Evolutionary conservation across 1,140 invertebrate genomes (phyloP), one percentile per base, ranked within the genome.

Genomic region (Heliothis virescens): DNA sequence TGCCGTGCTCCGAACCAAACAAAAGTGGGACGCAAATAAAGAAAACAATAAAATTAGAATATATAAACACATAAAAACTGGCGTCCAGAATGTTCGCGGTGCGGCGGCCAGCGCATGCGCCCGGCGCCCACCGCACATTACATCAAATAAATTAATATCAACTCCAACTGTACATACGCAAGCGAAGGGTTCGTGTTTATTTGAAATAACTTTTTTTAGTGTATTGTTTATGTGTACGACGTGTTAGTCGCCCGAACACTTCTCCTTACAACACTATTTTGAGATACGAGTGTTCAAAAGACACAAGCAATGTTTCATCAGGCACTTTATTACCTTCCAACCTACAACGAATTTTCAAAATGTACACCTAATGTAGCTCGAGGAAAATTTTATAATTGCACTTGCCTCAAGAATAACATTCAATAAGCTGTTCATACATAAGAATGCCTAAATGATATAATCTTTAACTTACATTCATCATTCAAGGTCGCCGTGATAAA

Each of bases 1-100:
- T 94, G 92, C 90, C 88, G 90, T 85, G 88, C 89, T 87, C 86
- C 84, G 93, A 89, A 91, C 93, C 90, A 88, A 93, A 94, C 92
- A 93, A 94, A 94, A 94, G 93, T 94, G 93, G 92, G 90, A 92
- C 93, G 93, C 92, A 92, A 94, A 94, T 93, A 94, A 94, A 94
- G 93, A 94, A 94, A 92, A 94, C 93, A 94, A 94, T 94, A 94
- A 94, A 94, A 94, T 94, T 94, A 94, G 93, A 94, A 94, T 94
- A 93, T 89, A 93, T 94, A 94, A 93, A 94, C 92, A 94, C 91
- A 94, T 94, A 94, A 93, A 93, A 94, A 90, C 86, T 74, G 87
- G 86, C 88, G 87, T 90, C 90, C 88, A 89, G 91, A 91, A 87
- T 85, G 86, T 90, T 90, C 88, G 84, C 82, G 82, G 62, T 83